phyloP scores from a whole-genome alignment of 2,888 invertebrate species.

The Noctua janthina region DNA sequence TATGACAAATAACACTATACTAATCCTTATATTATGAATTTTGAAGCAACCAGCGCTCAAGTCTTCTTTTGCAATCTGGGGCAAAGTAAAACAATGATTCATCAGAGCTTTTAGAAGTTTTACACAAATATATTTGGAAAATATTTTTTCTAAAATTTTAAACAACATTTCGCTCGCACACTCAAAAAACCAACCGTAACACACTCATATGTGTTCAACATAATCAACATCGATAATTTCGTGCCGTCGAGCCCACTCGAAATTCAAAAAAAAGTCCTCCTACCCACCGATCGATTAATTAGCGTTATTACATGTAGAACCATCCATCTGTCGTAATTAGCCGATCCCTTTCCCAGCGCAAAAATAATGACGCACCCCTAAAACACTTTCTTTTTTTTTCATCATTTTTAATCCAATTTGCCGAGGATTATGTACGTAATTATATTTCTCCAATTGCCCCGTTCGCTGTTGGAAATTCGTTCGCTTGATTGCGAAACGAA shows the following conservation, averaged over 20 bases:
- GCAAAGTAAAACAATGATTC: background rate
- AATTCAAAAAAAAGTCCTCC: conserved; percentile 79
- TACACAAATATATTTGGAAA: background rate
- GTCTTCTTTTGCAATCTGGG: too few species aligned
- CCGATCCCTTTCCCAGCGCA: conserved; percentile 86
- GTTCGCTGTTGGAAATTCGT: conserved; percentile 82
- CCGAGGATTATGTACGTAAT: conserved; percentile 90
- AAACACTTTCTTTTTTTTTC: conserved; percentile 89
- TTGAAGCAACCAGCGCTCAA: background rate
- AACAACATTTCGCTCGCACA: conserved; percentile 3
- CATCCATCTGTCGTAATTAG: conserved; percentile 90
- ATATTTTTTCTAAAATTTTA: conserved; percentile 17
- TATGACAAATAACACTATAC: background rate
- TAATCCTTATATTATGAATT: background rate
- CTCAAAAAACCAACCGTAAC: conserved; percentile 30
- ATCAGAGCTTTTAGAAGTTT: background rate
- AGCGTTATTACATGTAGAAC: conserved; percentile 87
- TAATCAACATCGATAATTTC: conserved; percentile 65
- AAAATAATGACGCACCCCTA: conserved; percentile 90
- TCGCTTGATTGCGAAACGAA: conserved; percentile 87
- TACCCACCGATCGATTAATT: conserved; percentile 87
- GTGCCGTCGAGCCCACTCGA: conserved; percentile 65
- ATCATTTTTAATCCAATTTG: conserved; percentile 90
- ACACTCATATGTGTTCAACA: conserved; percentile 42
- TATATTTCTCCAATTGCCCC: conserved; percentile 90